Base-by-base conservation (phyloP, 2,797 vertebrate species). In the Australoheros facetus region DNA sequence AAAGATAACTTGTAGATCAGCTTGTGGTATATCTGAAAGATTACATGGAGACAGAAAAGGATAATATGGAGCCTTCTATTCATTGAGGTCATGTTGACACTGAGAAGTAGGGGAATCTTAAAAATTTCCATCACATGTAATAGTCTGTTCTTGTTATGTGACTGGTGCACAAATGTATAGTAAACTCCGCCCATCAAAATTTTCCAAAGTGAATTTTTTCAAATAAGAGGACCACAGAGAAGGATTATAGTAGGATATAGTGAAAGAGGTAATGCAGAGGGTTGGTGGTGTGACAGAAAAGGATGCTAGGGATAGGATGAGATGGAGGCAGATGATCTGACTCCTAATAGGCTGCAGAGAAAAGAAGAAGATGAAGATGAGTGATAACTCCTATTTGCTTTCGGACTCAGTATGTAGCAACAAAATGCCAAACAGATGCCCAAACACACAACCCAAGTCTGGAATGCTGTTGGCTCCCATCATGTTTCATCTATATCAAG, bases 401-500 rank as follows among this genome's bases (percentile, higher is more conserved):
- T 48, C 13, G 0, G 39, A 32, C 26, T 48, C 56, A 73, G 26
- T 30, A 32, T 48, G 72, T 13, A 5, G 64, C 64, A 51, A n/a
- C 45, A 51, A 69, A 69, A 91, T 55, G 62, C 80, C 73, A 72
- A 69, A 86, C 71, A 78, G 71, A 78, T 74, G 34, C 23, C 55
- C 77, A 82, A 85, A 86, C 81, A 87, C 56, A 81, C 75, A 88
- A 53, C 72, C 55, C 12, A 54, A 70, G 66, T 55, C 54, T 73
- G 84, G 87, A 88, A 88, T 84, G 87, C 86, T 72, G 82, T 64
- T 71, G 37, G 71, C 75, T 79, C 16, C 87, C 79, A 80, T 83
- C 78, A 56, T 81, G 82, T 92, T 89, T 87, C 84, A 71, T 81
- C 69, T 80, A 73, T 84, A 89, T 87, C 88, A 83, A 87, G 85